phyloP scores from a whole-genome alignment of 2,113 vertebrate species.

The Tychaedon coryphoeus region DNA sequence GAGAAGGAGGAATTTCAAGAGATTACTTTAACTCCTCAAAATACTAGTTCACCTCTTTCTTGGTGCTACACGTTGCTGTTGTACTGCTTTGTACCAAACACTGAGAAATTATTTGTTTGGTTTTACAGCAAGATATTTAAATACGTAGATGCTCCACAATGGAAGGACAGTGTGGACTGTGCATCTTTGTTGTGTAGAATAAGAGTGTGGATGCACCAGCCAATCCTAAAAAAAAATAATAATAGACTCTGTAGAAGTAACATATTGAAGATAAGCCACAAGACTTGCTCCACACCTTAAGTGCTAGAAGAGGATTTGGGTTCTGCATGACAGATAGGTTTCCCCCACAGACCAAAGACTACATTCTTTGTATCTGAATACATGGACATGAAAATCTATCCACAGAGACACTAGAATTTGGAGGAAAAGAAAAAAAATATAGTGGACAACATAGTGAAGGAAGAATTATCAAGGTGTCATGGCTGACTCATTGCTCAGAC shows the following conservation, averaged over 20 bases:
- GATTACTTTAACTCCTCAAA: not conserved
- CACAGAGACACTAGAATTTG: not conserved
- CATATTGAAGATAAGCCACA: not conserved
- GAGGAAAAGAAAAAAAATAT: rapidly evolving
- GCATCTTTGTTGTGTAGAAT: not conserved
- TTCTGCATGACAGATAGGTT: not conserved
- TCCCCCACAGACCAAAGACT: not conserved
- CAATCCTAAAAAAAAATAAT: not conserved
- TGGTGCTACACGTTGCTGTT: not conserved
- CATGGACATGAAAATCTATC: not conserved
- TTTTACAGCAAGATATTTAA: not conserved
- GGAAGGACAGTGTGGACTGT: not conserved
- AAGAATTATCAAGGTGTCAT: not conserved
- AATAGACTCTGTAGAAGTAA: not conserved
- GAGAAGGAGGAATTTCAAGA: not conserved
- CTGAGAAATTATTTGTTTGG: not conserved
- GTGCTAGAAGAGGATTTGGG: not conserved
- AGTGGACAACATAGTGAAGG: not conserved
- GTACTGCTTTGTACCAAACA: not conserved
- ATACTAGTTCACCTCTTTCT: not conserved
- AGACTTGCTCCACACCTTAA: not conserved
- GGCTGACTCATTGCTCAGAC: not conserved
- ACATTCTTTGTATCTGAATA: not conserved
- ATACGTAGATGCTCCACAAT: not conserved
- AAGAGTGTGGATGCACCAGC: not conserved